Conservation (phyloP, 1,140 invertebrate genomes). For the Aculops lycopersici region DNA sequence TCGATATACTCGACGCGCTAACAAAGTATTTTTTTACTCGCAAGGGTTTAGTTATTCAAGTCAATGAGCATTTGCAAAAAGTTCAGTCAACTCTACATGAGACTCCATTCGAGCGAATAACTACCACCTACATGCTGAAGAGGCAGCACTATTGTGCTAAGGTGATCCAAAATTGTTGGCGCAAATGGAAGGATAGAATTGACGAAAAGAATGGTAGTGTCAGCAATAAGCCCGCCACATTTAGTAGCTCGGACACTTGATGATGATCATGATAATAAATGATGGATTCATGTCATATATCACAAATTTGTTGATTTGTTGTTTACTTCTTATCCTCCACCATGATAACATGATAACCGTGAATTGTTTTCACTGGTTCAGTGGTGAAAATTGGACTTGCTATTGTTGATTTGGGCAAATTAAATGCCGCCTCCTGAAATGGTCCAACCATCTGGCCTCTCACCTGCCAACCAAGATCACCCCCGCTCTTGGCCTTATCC, state of each 20-base stretch:
- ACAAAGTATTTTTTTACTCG: constrained; percentile 67
- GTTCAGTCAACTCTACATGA: background rate
- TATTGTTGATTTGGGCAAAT: constrained; percentile 17
- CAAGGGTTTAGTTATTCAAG: constrained; percentile 25
- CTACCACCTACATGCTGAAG: background rate
- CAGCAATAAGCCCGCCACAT: too few species aligned
- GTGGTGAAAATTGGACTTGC: background rate
- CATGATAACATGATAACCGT: background rate
- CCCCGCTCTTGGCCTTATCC: constrained; percentile 44
- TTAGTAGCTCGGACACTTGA: too few species aligned
- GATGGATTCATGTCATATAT: too few species aligned
- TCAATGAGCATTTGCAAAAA: background rate
- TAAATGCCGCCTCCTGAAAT: constrained; percentile 83
- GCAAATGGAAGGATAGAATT: constrained; percentile 5
- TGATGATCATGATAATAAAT: too few species aligned
- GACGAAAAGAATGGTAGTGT: too few species aligned
- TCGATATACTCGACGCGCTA: constrained; percentile 80
- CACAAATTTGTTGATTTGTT: background rate
- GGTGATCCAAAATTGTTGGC: constrained; percentile 71
- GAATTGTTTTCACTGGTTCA: background rate
- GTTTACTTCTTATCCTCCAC: background rate
- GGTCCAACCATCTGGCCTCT: constrained; percentile 77
- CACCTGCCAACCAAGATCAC: constrained; percentile 74
- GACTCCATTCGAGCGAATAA: background rate
- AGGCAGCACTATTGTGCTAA: constrained; percentile 76